These are phyloP conservation scores for Proterorhinus semilunaris DNA, from an alignment of 2,113 vertebrate species.

Conservation along the genomic window DNA sequence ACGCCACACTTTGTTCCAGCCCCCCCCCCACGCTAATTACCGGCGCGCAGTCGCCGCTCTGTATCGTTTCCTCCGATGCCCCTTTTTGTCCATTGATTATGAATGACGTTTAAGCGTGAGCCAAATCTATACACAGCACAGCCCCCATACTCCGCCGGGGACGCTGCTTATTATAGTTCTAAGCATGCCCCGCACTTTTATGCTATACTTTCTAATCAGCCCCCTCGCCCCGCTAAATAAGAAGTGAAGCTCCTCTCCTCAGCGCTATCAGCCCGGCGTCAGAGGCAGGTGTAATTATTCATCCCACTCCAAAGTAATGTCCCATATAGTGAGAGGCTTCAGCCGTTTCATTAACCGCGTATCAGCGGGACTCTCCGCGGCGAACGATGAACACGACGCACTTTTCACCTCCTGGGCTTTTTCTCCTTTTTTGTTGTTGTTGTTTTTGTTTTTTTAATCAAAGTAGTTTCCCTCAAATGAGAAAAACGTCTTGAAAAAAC, in stretches of 20 bases:
- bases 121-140: neutral
- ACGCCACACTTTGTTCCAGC: no score
- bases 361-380: conserved; percentile 40
- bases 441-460: neutral
- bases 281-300: conserved; percentile 34
- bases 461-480: conserved; percentile 23
- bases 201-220: neutral
- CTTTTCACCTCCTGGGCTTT: conserved; percentile 30
- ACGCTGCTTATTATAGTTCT: neutral
- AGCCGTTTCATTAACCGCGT: conserved; percentile 48
- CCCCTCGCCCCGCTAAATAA: neutral
- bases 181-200: neutral
- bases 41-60: no score
- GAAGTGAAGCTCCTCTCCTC: conserved; percentile 8
- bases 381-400: conserved; percentile 34
- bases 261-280: neutral
- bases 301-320: conserved; percentile 31
- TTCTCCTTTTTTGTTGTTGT: neutral
- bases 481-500: conserved; percentile 31
- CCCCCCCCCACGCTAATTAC: no score
- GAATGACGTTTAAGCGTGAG: neutral
- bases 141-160: no score
- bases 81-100: neutral
- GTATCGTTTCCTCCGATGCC: no score
- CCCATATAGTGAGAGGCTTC: conserved; percentile 25